Conservation (phyloP, 2,797 vertebrate species). For the Limnodromus scolopaceus region DNA sequence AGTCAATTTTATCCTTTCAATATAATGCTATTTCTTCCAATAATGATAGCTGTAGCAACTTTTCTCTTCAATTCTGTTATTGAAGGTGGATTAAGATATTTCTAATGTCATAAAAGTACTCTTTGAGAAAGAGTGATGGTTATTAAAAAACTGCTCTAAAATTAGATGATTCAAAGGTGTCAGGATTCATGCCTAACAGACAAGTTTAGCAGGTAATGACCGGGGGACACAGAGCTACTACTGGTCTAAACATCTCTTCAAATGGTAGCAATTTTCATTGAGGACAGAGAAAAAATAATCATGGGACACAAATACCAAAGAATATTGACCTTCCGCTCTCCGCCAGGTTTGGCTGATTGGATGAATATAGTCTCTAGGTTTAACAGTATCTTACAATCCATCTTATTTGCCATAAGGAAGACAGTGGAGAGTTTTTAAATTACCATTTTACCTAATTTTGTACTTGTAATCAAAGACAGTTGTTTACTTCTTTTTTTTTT, state of each 20-base stretch:
- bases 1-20: conserved; percentile 42
- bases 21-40: conserved; percentile 44
- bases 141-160: conserved; percentile 47
- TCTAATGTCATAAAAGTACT: conserved; percentile 43
- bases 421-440: neutral
- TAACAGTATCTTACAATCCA: neutral
- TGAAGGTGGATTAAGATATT: conserved; percentile 62
- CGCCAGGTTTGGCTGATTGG: neutral
- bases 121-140: conserved; percentile 4
- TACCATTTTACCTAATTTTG: neutral
- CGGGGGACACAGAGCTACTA: neutral
- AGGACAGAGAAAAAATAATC: neutral
- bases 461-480: neutral
- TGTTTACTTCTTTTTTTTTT: neutral
- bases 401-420: neutral
- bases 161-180: conserved; percentile 29
- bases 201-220: neutral
- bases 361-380: neutral
- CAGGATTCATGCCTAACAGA: neutral
- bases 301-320: neutral
- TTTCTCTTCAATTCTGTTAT: conserved; percentile 37
- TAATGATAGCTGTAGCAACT: conserved; percentile 44
- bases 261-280: neutral
- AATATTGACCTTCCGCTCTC: neutral
- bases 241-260: neutral